These are phyloP conservation scores for Lomographa bimaculata DNA, from an alignment of 2,888 invertebrate genomes.

Conservation along the genomic window DNA sequence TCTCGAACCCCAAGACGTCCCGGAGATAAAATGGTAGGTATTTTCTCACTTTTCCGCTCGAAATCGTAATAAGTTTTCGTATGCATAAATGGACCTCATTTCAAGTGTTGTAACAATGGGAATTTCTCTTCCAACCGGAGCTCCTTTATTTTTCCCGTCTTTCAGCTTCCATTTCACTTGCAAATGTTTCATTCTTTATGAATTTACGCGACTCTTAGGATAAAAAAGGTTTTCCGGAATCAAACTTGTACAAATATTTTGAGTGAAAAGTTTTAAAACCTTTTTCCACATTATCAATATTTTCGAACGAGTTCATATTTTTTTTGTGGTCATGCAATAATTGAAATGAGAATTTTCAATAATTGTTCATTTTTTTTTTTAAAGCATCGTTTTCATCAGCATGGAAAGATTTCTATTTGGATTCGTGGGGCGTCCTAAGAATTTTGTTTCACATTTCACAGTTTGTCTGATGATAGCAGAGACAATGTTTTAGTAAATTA, in stretches of 20 bases:
- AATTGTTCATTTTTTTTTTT: too few relatives aligned
- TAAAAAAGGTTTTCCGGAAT: slow-evolving; percentile 57
- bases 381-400: slow-evolving; percentile 12
- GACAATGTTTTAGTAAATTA: slow-evolving; percentile 74
- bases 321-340: slow-evolving; percentile 11
- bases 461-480: slow-evolving; percentile 48
- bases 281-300: slow-evolving; percentile 42
- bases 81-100: slow-evolving; percentile 75
- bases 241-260: slow-evolving; percentile 68
- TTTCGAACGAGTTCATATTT: slow-evolving; percentile 38
- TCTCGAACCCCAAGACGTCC: slow-evolving; percentile 33
- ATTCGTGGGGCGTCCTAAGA: slow-evolving; percentile 25
- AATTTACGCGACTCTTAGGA: slow-evolving; percentile 61
- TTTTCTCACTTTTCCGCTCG: slow-evolving; percentile 49
- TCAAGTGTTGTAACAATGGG: slow-evolving; percentile 67
- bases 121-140: slow-evolving; percentile 59
- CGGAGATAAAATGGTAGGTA: slow-evolving; percentile 46
- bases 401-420: slow-evolving; percentile 27
- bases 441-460: slow-evolving; percentile 36
- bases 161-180: slow-evolving; percentile 73
- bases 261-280: slow-evolving; percentile 50
- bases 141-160: slow-evolving; percentile 66
- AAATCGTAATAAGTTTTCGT: slow-evolving; percentile 71
- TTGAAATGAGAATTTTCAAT: too few relatives aligned
- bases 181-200: slow-evolving; percentile 74